phyloP scores from a whole-genome alignment of 2,888 invertebrate genomes.

The Thymelicus lineola region DNA sequence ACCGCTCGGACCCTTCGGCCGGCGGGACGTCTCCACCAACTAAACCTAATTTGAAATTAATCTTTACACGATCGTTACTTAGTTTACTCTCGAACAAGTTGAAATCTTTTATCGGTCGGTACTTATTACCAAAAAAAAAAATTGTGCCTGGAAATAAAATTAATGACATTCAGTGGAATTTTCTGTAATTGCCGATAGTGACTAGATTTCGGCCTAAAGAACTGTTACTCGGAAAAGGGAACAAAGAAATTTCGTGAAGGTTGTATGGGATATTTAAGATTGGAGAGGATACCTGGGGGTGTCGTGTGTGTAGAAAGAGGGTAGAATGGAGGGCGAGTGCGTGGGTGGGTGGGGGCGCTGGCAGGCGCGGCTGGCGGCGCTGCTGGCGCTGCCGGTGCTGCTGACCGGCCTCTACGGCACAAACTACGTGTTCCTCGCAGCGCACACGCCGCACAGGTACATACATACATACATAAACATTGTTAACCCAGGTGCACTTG shows the following conservation, averaged over 20 bases:
- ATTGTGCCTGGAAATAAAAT: neutral
- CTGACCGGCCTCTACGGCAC: conserved; percentile 76
- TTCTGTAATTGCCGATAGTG: no score
- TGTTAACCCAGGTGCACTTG: no score
- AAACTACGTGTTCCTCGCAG: conserved; percentile 80
- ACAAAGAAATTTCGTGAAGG: neutral
- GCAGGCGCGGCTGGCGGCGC: conserved; percentile 73
- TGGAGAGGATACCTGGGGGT: conserved; percentile 35
- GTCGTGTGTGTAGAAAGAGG: no score
- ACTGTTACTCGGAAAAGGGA: no score
- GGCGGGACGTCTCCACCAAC: conserved; percentile 45
- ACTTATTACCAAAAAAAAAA: no score
- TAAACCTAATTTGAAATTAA: neutral
- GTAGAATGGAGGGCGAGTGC: conserved; percentile 57
- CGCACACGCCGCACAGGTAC: conserved; percentile 71
- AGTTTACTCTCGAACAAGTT: no score
- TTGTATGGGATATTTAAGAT: neutral
- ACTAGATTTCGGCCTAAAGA: no score
- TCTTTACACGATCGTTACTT: neutral
- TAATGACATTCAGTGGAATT: no score
- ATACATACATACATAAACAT: neutral
- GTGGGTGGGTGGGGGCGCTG: conserved; percentile 71
- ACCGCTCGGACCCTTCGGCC: conserved; percentile 49
- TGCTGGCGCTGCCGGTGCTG: conserved; percentile 76
- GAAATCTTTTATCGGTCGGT: no score